These are phyloP conservation scores for Litocranius walleri DNA, from an alignment of 2,113 vertebrate genomes.

Conservation along the genomic window DNA sequence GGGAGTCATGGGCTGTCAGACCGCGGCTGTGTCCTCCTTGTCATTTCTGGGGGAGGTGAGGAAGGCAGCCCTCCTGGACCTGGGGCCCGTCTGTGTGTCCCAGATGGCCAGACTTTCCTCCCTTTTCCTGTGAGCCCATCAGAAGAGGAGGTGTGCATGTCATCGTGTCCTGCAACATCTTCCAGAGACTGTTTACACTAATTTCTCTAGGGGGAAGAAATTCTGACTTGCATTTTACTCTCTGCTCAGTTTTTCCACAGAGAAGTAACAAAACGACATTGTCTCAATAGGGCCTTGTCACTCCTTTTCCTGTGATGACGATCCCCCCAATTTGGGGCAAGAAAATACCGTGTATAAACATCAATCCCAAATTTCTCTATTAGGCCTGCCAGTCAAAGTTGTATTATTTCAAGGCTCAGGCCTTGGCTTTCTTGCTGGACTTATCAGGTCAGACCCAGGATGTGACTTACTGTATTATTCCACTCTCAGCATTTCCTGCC, in stretches of 20 bases:
- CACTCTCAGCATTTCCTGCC: background rate
- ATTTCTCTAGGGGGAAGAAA: background rate
- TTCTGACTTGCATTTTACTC: background rate
- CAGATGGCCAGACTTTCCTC: background rate
- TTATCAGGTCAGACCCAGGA: background rate
- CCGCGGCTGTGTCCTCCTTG: background rate
- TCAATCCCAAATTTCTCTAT: background rate
- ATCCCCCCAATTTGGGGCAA: background rate
- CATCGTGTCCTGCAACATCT: accelerated
- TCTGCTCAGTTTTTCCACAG: background rate
- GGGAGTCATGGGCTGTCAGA: background rate
- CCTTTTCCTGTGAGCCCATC: background rate
- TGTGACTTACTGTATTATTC: background rate
- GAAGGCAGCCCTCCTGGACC: too few relatives aligned
- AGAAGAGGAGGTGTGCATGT: background rate
- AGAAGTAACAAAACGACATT: background rate
- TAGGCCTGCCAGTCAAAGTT: background rate
- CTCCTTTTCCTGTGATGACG: background rate
- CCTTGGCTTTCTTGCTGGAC: background rate
- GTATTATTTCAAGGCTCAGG: background rate
- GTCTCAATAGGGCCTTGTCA: background rate
- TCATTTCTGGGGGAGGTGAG: background rate
- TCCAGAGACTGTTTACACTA: background rate
- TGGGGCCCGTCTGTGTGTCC: background rate
- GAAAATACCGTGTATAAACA: background rate